Evolutionary conservation across 2,113 vertebrate genomes (phyloP).

Genomic region (Daphoenositta chrysoptera): DNA sequence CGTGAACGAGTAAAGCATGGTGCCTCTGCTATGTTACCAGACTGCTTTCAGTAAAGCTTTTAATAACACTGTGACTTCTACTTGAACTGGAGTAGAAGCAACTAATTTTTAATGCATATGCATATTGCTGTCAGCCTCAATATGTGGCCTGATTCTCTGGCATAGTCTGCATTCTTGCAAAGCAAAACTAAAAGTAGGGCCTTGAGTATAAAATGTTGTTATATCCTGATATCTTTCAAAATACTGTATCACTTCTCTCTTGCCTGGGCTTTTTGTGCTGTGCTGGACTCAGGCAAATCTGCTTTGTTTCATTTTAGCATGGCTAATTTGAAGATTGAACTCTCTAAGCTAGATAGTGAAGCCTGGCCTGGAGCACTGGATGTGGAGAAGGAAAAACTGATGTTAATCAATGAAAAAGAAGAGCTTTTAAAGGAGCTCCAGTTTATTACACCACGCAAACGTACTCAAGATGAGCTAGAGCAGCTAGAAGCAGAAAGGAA

Average conservation of each 20-base stretch:
- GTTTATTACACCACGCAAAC: conserved; percentile 75
- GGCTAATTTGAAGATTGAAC: conserved; percentile 85
- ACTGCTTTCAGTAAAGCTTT: background rate
- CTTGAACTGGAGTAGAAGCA: background rate
- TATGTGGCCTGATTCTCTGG: background rate
- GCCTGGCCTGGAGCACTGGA: conserved; percentile 81
- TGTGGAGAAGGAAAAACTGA: conserved; percentile 80
- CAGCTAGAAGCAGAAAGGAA: conserved; percentile 76
- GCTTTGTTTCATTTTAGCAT: conserved; percentile 68
- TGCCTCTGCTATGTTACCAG: background rate
- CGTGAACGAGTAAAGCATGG: background rate
- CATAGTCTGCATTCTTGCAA: background rate
- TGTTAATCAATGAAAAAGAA: conserved; percentile 84
- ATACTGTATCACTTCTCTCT: background rate
- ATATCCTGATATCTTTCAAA: background rate
- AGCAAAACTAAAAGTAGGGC: background rate
- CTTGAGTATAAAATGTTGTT: background rate
- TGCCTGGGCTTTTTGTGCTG: background rate
- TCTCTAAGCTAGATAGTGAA: conserved; percentile 81
- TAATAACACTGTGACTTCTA: background rate
- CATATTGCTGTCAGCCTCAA: background rate
- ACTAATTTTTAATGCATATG: background rate
- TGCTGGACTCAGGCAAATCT: background rate
- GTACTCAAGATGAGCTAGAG: conserved; percentile 73
- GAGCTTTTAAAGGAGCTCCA: conserved; percentile 85